A percentile compares a stretch with the other conserved stretches of the same genome.
These are phyloP conservation scores for Nothura maculosa DNA, from an alignment of 2,797 vertebrate species.

Conservation along the genomic window DNA sequence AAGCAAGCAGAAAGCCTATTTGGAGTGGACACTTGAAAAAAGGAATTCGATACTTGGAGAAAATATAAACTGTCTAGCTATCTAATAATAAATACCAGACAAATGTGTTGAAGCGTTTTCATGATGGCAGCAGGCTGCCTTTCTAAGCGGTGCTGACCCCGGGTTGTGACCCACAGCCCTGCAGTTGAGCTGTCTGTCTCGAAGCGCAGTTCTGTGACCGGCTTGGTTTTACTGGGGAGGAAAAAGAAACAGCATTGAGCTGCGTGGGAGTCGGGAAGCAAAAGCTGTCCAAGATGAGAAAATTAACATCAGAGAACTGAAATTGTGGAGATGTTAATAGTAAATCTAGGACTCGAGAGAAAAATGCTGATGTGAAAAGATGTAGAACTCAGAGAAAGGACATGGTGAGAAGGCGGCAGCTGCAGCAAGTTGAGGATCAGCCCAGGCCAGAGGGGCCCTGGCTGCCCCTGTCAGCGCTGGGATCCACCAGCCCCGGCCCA, in stretches of 20 bases:
- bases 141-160: not conserved
- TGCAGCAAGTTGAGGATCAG: not conserved
- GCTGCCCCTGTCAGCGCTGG: not conserved
- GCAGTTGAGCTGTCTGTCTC: not conserved
- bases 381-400: not conserved
- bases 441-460: not conserved
- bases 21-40: not conserved
- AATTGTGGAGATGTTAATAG: not conserved
- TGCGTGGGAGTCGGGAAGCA: not conserved
- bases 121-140: not conserved
- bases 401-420: not conserved
- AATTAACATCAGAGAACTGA: not conserved
- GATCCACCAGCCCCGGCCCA: rapidly evolving
- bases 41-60: slow-evolving; percentile 17
- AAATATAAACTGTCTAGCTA: not conserved
- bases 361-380: not conserved
- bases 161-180: not conserved
- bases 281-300: not conserved
- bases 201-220: not conserved
- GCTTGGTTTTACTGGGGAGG: not conserved
- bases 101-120: not conserved
- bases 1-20: not conserved
- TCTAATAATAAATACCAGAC: not conserved
- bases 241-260: not conserved
- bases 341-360: not conserved